Evolutionary conservation across 2,888 invertebrate genomes (phyloP).

Genomic region (Euplexia lucipara): DNA sequence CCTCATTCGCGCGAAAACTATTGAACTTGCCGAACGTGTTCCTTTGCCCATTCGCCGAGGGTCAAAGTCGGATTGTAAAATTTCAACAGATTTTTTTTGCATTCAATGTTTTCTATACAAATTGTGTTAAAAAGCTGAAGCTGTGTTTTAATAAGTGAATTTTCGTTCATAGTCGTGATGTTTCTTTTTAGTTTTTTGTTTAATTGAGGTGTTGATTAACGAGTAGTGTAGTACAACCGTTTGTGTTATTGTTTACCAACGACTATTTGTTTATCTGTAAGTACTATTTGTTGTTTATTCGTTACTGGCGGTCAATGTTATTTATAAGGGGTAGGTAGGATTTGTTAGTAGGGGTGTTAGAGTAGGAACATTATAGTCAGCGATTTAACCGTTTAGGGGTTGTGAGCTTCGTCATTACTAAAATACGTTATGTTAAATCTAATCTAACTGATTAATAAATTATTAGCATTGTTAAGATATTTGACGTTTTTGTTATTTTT

Average conservation of each 20-base stretch:
- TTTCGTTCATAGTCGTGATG: background rate
- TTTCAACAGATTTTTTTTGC: background rate
- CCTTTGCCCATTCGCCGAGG: conserved; percentile 28
- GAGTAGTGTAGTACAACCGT: background rate
- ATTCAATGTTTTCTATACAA: background rate
- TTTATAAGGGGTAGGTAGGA: too few species aligned
- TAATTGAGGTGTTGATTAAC: background rate
- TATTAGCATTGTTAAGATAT: too few species aligned
- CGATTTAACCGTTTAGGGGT: background rate
- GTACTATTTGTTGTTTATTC: conserved; percentile 20
- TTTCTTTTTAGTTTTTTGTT: background rate
- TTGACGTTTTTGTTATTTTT: too few species aligned
- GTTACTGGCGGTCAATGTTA: background rate
- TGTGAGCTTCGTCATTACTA: too few species aligned
- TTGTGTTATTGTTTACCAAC: conserved; percentile 13
- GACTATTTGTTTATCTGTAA: conserved; percentile 28
- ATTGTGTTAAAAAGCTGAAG: background rate
- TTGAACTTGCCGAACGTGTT: conserved; percentile 69
- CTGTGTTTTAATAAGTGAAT: background rate
- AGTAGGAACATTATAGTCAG: too few species aligned
- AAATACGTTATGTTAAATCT: too few species aligned
- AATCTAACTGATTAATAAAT: too few species aligned
- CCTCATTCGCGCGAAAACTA: conserved; percentile 70
- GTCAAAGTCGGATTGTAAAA: conserved; percentile 10
- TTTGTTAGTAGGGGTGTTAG: too few species aligned